phyloP scores from a whole-genome alignment of 2,113 vertebrate genomes.

The Oreotrochilus melanogaster region DNA sequence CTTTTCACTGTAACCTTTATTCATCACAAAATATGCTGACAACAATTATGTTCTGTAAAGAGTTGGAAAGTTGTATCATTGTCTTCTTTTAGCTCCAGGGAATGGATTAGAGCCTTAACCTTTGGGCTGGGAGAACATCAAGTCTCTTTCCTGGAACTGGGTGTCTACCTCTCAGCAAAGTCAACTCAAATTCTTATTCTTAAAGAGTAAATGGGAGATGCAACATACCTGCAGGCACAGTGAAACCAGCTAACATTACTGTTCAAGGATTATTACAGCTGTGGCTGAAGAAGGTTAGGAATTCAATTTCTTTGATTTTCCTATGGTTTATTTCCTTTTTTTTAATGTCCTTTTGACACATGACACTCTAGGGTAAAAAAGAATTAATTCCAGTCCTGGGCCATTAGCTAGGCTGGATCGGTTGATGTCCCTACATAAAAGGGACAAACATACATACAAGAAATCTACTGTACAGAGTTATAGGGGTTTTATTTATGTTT shows the following conservation, averaged over 20 bases:
- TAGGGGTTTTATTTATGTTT: not conserved
- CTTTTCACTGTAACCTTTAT: not conserved
- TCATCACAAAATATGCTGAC: not conserved
- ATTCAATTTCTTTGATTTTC: not conserved
- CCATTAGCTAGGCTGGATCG: not conserved
- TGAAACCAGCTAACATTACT: not conserved
- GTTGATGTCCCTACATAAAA: not conserved
- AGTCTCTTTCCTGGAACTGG: constrained; percentile 19
- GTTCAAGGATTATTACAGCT: not conserved
- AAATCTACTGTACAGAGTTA: not conserved
- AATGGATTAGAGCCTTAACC: constrained; percentile 39
- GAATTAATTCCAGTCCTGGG: not conserved
- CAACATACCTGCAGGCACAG: not conserved
- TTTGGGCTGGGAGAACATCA: constrained; percentile 5
- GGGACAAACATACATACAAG: not conserved
- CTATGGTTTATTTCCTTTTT: not conserved
- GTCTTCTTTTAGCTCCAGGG: constrained; percentile 24
- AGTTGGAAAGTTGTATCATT: not conserved
- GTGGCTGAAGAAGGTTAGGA: not conserved
- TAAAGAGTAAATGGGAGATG: not conserved
- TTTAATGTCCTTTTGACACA: not conserved
- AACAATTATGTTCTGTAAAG: constrained; percentile 14
- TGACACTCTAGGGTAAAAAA: not conserved
- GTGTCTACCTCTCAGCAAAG: not conserved
- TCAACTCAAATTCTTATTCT: not conserved